Evolutionary conservation across 2,888 invertebrate species (phyloP).

Genomic region (Heteromyza rotundicornis): DNA sequence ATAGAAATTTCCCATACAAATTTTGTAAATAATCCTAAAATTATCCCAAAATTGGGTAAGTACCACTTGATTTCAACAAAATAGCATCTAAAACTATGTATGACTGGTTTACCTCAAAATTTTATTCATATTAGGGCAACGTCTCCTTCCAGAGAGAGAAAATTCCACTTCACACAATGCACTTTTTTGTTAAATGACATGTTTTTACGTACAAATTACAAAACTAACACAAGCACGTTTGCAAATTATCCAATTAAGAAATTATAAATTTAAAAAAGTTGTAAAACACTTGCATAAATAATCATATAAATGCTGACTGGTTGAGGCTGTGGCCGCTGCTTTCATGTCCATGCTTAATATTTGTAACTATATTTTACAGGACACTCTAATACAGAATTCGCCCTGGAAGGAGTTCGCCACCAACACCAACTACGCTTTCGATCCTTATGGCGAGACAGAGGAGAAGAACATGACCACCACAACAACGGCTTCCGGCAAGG

Average conservation of each 20-base stretch:
- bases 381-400: conserved; percentile 80
- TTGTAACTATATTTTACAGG: conserved; percentile 66
- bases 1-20: too few species aligned
- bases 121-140: too few species aligned
- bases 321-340: conserved; percentile 36
- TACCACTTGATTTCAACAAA: conserved; percentile 20
- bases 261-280: background rate
- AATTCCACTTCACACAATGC: too few species aligned
- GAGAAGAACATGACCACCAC: conserved; percentile 66
- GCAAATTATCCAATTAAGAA: too few species aligned
- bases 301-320: conserved; percentile 59
- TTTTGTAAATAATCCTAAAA: too few species aligned
- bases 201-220: too few species aligned
- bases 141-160: too few species aligned
- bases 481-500: conserved; percentile 44
- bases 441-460: conserved; percentile 82
- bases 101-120: conserved; percentile 12
- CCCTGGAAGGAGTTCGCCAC: conserved; percentile 88
- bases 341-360: background rate
- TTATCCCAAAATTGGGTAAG: too few species aligned
- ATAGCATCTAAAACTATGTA: conserved; percentile 28
- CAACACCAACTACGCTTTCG: conserved; percentile 90
- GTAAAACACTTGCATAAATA: conserved; percentile 10
- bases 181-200: too few species aligned
- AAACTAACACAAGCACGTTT: too few species aligned